Evolutionary conservation across 2,888 invertebrate species (phyloP).

Genomic region (Apamea anceps): DNA sequence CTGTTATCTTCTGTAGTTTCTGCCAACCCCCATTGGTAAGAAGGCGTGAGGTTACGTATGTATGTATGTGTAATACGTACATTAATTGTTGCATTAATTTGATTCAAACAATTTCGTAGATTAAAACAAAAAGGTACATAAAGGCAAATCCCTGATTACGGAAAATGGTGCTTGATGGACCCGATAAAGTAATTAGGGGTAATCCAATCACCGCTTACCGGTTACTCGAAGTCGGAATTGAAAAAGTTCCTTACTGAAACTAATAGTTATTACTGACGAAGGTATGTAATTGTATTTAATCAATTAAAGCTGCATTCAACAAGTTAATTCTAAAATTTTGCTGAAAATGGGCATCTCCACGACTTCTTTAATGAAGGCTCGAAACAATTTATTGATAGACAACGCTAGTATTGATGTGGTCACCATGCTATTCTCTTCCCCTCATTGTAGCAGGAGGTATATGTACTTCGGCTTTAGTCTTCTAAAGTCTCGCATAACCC

Average conservation of each 20-base stretch:
- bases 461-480: neutral
- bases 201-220: constrained; percentile 37
- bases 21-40: neutral
- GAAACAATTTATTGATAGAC: neutral
- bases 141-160: constrained; percentile 28
- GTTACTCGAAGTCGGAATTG: constrained; percentile 20
- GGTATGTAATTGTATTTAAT: constrained; percentile 5
- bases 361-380: neutral
- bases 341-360: neutral
- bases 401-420: neutral
- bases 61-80: neutral
- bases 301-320: constrained; percentile 31
- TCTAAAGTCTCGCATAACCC: too few species aligned
- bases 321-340: neutral
- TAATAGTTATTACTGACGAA: constrained; percentile 8
- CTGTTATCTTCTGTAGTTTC: neutral
- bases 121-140: neutral
- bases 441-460: neutral
- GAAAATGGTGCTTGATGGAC: constrained; percentile 33
- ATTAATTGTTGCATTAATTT: neutral
- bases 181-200: constrained; percentile 52
- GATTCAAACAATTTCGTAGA: constrained; percentile 7
- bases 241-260: constrained; percentile 37
- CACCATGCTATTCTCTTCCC: neutral
- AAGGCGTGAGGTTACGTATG: neutral